These are phyloP conservation scores for Miichthys miiuy DNA, from an alignment of 2,797 vertebrate species.

Conservation along the genomic window DNA sequence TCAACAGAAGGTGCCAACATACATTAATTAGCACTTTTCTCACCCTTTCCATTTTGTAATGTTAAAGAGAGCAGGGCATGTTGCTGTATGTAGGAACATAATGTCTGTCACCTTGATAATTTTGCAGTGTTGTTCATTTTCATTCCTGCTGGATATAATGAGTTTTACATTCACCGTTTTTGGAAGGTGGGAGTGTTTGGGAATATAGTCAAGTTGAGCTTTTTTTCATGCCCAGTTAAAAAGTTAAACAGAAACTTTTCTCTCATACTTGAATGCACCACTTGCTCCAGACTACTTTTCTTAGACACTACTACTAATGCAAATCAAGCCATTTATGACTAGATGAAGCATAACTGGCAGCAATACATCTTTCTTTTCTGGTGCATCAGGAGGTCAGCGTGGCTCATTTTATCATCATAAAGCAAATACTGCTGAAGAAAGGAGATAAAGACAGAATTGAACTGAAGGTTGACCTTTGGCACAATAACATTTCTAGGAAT, in stretches of 20 bases:
- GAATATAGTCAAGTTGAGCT: constrained; percentile 64
- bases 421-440: constrained; percentile 25
- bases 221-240: constrained; percentile 69
- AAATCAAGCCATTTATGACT: constrained; percentile 56
- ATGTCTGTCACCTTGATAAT: constrained; percentile 80
- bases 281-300: constrained; percentile 64
- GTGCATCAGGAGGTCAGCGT: constrained; percentile 32
- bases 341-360: constrained; percentile 46
- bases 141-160: constrained; percentile 81
- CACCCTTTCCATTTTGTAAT: constrained; percentile 77
- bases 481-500: constrained; percentile 29
- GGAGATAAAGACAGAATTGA: constrained; percentile 22
- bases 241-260: constrained; percentile 75
- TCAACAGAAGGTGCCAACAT: constrained; percentile 57
- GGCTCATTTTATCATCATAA: constrained; percentile 21
- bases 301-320: constrained; percentile 52
- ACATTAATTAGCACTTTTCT: constrained; percentile 69
- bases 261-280: constrained; percentile 61
- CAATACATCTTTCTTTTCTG: constrained; percentile 22
- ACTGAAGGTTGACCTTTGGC: constrained; percentile 45
- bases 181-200: constrained; percentile 76
- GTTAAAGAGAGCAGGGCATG: constrained; percentile 62
- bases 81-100: constrained; percentile 72
- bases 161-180: constrained; percentile 80
- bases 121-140: constrained; percentile 76